Conservation (phyloP, 37 sponge, comb jelly and placozoan genomes). For the Geodia barretti region DNA sequence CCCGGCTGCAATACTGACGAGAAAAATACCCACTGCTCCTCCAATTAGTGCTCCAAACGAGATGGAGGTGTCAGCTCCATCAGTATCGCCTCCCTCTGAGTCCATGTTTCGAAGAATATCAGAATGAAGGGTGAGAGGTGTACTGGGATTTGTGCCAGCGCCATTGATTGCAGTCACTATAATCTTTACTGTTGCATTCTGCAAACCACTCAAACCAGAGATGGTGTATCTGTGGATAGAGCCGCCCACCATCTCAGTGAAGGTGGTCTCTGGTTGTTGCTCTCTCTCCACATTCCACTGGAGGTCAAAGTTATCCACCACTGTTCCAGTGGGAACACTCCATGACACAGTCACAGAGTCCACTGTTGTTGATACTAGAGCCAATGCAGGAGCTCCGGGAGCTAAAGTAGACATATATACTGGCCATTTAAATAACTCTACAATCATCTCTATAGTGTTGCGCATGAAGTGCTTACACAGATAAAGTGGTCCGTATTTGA, state of each 20-base stretch:
- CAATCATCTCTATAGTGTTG: too few species aligned
- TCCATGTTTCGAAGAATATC: neutral
- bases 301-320: neutral
- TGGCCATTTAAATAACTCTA: neutral
- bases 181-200: neutral
- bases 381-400: neutral
- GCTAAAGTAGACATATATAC: neutral
- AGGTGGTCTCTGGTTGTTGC: neutral
- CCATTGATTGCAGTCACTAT: neutral
- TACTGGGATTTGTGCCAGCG: neutral
- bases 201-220: neutral
- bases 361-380: neutral
- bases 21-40: neutral
- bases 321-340: neutral
- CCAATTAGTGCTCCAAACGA: neutral
- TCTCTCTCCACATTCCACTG: neutral
- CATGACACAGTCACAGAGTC: neutral
- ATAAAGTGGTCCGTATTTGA: neutral
- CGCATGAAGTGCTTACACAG: neutral
- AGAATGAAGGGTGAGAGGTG: neutral
- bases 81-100: neutral
- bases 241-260: neutral
- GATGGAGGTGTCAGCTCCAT: neutral
- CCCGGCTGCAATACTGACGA: too few species aligned
- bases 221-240: neutral